Evolutionary conservation across 2,888 invertebrate genomes (phyloP), one percentile per base, ranked within the genome.

Genomic region (Apotomis turbidana): DNA sequence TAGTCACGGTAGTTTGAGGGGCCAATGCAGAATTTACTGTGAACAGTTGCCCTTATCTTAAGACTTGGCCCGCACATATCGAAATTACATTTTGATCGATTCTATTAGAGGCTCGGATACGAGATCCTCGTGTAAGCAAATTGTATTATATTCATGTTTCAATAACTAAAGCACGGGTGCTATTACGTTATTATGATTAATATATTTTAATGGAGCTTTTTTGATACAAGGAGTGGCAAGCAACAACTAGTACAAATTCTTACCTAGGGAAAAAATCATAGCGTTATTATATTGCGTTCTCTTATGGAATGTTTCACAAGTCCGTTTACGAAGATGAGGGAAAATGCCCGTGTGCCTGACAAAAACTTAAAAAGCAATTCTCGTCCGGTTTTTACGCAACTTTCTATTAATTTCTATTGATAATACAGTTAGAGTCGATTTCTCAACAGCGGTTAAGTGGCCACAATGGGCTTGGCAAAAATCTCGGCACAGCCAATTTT

Each of bases 11-110:
- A 27, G 2, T 27, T 27, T 27, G 27, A 27, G 27, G 27, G 27
- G 2, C 27, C 27, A 27, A 27, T 27, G 27, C 27, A 27, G 27
- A 3, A 6, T 38, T 12, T 0, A 58, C 5, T 52, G 38, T 12
- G 13, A 4, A 38, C 8, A 9, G 36, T 27, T 13, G 46, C 55
- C n/a, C 0, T 9, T 9, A 41, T n/a, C 63, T 75, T 68, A 52
- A 80, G 38, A 78, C 80, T 85, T 84, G 76, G 3, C 76, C 81
- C 75, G 67, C 15, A 76, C 75, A 59, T 10, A 12, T 59, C 70
- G 75, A 84, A 87, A 88, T 82, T 84, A 85, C 87, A 85, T 85
- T 88, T 86, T 89, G 90, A 90, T 90, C 83, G 86, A 87, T 86
- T 83, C 85, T 52, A 71, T 71, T 61, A 68, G 58, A 52, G 38